Evolutionary conservation across 2,113 vertebrate genomes (phyloP), one percentile per base, ranked within the genome.

Genomic region (Uria lomvia): DNA sequence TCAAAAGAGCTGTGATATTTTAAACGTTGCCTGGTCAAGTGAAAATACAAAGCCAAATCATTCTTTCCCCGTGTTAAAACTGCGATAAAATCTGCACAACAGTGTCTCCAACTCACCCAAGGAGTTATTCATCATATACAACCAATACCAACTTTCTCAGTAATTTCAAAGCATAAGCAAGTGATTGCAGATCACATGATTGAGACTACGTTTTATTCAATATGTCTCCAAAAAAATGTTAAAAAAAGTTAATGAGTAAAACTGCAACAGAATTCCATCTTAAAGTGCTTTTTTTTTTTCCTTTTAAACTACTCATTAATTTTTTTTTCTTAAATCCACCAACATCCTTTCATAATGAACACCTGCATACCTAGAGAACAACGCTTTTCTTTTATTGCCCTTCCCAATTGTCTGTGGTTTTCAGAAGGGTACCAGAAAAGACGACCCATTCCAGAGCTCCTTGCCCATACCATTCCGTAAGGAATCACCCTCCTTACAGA

Each of bases 131-230:
- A 92, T 95, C 96, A 83, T n/a, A 82, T 72, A 96, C 94, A 98
- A 96, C 93, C 95, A 96, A 90, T 91, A 96, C 87, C 86, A 95
- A 97, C 92, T 97, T 97, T 87, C 97, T 97, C 91, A 82, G 89
- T 75, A 95, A 96, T 90, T 88, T 94, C 92, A 95, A 95, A 98
- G 95, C 86, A 89, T 90, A 97, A 98, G 96, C 96, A 93, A 98
- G 98, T 96, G 97, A 98, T 98, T 98, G 98, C 96, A 97, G 97
- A 95, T 98, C 97, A 98, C 98, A 92, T 90, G 94, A 96, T 77
- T 97, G 97, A 98, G 98, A 98, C 98, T 90, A 95, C 96, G 34
- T 84, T 97, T 98, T 98, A 98, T 98, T 98, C 98, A 98, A 98
- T 98, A 98, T 98, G 98, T 98, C 98, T 98, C 98, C 98, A 94